Evolutionary conservation across 2,888 invertebrate species (phyloP).

Genomic region (Nephrotoma appendiculata): DNA sequence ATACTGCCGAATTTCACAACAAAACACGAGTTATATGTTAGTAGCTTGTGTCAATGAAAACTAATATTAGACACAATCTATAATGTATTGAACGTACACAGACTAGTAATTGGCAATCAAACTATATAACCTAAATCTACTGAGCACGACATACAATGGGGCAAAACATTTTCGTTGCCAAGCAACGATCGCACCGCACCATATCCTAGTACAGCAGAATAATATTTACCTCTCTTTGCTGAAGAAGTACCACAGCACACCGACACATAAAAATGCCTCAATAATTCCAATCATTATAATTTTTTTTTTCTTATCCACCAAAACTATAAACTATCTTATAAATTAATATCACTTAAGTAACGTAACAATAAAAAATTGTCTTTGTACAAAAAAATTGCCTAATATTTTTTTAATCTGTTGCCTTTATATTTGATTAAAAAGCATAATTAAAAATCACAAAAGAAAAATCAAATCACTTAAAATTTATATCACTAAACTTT

Average conservation of each 20-base stretch:
- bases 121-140: background rate
- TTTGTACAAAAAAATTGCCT: background rate
- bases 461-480: background rate
- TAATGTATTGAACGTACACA: background rate
- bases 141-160: background rate
- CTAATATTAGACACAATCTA: background rate
- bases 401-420: background rate
- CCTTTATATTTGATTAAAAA: background rate
- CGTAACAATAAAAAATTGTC: background rate
- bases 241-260: background rate
- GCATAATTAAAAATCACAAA: background rate
- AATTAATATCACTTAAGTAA: background rate
- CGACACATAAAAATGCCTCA: background rate
- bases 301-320: background rate
- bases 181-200: background rate
- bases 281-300: background rate
- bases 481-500: background rate
- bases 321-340: background rate
- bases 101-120: background rate
- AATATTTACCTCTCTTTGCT: background rate
- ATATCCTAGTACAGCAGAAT: background rate
- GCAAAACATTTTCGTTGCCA: background rate
- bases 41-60: background rate
- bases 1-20: background rate
- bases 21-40: background rate